Conservation (phyloP, 1,140 invertebrate genomes). For the Bombyx mori region ASM3026992v2 NC_085123.1:6805501-6806000, state of each 20-base stretch:
- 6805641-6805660: constrained; percentile 5
- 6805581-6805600: constrained; percentile 27
- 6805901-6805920: constrained; percentile 48
- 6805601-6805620: constrained; percentile 25
- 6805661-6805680: constrained; percentile 19
- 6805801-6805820: constrained; percentile 78
- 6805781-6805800: constrained; percentile 47
- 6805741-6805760: constrained; percentile 32
- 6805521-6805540: constrained; percentile 10
- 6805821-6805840: constrained; percentile 89
- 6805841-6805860: constrained; percentile 92
- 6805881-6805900: constrained; percentile 85
- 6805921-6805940: constrained; percentile 70
- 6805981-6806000: too few relatives aligned
- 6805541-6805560: constrained; percentile 24
- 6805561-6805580: constrained; percentile 26
- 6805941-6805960: constrained; percentile 62
- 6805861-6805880: constrained; percentile 87
- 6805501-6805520: neutral
- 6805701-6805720: constrained; percentile 26
- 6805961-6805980: constrained; percentile 1
- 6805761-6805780: constrained; percentile 41
- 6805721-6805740: constrained; percentile 22
- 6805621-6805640: constrained; percentile 35
- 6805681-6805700: constrained; percentile 31